Evolutionary conservation across 2,888 invertebrate species (phyloP), one percentile per base, ranked within the genome.

Genomic region (Tetropium fuscum): DNA sequence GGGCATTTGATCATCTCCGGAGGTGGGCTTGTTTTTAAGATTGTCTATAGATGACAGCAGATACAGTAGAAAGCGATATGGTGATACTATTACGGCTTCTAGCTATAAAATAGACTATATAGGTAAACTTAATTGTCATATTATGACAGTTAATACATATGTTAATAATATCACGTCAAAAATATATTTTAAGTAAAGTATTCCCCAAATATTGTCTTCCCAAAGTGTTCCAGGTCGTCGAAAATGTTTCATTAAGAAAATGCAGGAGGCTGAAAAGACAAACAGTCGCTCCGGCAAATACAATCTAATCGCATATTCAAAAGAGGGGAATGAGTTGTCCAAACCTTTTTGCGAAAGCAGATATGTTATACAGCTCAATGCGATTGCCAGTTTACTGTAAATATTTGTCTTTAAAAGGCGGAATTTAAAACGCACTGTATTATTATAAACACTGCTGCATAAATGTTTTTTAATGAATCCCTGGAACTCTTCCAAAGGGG

Each of bases 401-500:
- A 54, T 54, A 54, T 54, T 54, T 54, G 45, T 54, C 45, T 54
- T n/a, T 54, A 36, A 22, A 54, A 43, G 36, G 38, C 44, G 32
- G 54, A 64, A 64, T 62, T 59, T 60, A 60, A 66, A 66, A 66
- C 64, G 63, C 65, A 64, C 62, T 64, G 64, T 60, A 60, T 61
- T 66, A 64, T 66, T 64, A 66, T 66, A 66, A 66, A 58, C 62
- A 64, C 57, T 48, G 54, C 59, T n/a, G 66, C 66, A 66, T 66
- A 66, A 66, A 66, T 66, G 66, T 66, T 66, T 66, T 60, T 58
- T 64, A 66, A 64, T 66, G 62, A 64, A 40, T 25, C 27, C 51
- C 20, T 13, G 11, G 38, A 27, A 13, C 13, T 25, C 8, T 25
- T n/a, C n/a, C 18, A 5, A n/a, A 36, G 5, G 49, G 13, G 38